Evolutionary conservation across 2,888 invertebrate species (phyloP).

Genomic region (Netelia fuscicornis): DNA sequence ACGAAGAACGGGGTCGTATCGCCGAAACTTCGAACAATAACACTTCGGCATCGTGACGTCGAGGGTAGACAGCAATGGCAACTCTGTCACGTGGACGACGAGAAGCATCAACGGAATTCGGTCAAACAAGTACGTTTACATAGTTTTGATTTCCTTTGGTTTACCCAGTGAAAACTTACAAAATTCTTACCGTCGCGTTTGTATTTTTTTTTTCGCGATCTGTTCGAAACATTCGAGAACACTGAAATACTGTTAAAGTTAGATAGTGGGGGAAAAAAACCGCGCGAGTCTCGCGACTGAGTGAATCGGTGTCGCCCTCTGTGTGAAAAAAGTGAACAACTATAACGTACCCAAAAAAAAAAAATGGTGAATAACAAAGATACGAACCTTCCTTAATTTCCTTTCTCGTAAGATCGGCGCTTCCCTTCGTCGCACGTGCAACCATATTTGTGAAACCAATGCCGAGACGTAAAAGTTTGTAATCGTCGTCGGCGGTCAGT

Average conservation of each 20-base stretch:
- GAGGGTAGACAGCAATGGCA: background rate
- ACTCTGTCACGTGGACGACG: background rate
- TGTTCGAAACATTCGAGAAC: background rate
- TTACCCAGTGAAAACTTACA: background rate
- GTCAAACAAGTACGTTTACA: background rate
- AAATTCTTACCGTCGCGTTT: background rate
- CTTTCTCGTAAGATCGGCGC: conserved; percentile 96
- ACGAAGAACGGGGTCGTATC: conserved; percentile 15
- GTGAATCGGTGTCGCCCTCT: too few species aligned
- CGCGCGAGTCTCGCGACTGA: too few species aligned
- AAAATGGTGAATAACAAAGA: conserved; percentile 1
- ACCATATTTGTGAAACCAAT: conserved; percentile 99
- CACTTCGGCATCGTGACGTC: background rate
- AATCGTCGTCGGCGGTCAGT: conserved; percentile 98
- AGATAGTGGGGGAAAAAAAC: too few species aligned
- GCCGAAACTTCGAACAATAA: conserved; percentile 48
- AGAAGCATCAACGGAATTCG: background rate
- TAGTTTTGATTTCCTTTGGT: background rate
- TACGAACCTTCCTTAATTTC: conserved; percentile 94
- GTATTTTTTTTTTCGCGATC: background rate
- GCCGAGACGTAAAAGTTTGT: conserved; percentile 95
- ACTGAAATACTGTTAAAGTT: background rate
- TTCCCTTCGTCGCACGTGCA: conserved; percentile 97
- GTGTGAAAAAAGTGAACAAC: background rate
- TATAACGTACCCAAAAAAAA: background rate